Conservation (phyloP, 2,888 invertebrate genomes). For the Stenodema calcarata region DNA sequence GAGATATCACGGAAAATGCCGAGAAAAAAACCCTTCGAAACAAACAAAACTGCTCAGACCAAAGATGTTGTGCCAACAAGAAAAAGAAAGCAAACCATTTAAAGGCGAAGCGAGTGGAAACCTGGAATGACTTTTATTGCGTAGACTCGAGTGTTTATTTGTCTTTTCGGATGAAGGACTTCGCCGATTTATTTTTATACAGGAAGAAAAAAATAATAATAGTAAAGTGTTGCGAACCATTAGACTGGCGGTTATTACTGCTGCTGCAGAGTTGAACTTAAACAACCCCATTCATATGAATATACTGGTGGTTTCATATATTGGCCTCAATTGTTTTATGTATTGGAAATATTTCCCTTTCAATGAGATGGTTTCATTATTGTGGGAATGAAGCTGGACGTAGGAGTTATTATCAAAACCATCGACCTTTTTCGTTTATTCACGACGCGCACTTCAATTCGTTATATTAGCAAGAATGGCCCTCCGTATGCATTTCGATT, state of each 20-base stretch:
- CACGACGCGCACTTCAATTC: too few relatives aligned
- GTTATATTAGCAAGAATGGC: too few relatives aligned
- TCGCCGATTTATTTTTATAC: conserved; percentile 39
- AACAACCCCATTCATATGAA: neutral
- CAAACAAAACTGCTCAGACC: conserved; percentile 39
- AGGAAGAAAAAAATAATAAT: conserved; percentile 38
- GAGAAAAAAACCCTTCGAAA: neutral
- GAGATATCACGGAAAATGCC: conserved; percentile 17
- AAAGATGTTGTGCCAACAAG: conserved; percentile 31
- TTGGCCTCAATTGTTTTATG: neutral
- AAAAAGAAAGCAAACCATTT: conserved; percentile 21
- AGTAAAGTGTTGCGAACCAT: conserved; percentile 34
- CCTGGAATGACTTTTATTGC: conserved; percentile 32
- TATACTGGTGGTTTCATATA: neutral
- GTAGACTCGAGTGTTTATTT: conserved; percentile 42
- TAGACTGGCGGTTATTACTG: neutral
- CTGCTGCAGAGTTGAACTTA: neutral
- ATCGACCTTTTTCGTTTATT: too few relatives aligned
- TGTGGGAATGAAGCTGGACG: too few relatives aligned
- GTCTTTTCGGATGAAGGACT: conserved; percentile 23
- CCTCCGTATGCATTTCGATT: too few relatives aligned
- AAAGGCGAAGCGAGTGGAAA: conserved; percentile 36
- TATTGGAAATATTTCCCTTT: too few relatives aligned
- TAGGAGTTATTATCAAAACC: too few relatives aligned
- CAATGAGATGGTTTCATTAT: too few relatives aligned